Conservation (phyloP, 1,140 invertebrate genomes). For the Philotrypesis tridentata region DNA sequence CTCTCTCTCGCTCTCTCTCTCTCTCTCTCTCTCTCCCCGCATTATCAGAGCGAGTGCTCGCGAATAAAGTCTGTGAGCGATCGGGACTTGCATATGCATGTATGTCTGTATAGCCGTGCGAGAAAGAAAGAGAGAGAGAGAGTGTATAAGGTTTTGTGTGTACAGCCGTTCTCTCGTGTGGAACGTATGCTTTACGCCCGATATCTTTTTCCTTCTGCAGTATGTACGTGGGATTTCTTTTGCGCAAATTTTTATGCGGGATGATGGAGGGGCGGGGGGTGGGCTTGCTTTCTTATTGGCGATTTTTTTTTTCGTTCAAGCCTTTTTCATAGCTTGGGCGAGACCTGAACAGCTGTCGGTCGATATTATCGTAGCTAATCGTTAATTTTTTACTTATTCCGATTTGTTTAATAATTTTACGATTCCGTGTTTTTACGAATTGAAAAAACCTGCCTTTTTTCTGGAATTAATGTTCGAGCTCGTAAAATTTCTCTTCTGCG, state of each 20-base stretch:
- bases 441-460: no score
- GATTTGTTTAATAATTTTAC: no score
- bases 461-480: no score
- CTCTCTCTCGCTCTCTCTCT: background rate
- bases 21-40: background rate
- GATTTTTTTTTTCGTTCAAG: no score
- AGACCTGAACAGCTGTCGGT: no score
- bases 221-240: background rate
- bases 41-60: constrained; percentile 27
- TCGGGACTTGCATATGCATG: background rate
- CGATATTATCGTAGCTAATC: no score
- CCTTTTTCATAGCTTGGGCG: no score
- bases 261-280: no score
- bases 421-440: no score
- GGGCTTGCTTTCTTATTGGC: no score
- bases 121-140: background rate
- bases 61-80: constrained; percentile 13
- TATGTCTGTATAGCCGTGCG: background rate
- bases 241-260: background rate
- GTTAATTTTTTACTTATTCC: no score
- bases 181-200: background rate
- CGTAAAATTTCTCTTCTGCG: no score
- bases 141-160: background rate
- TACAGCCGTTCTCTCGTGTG: background rate
- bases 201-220: background rate